A percentile compares a stretch with the other conserved stretches of the same genome.
Conservation (phyloP, 2,113 vertebrate genomes). For the Pluvialis apricaria region DNA sequence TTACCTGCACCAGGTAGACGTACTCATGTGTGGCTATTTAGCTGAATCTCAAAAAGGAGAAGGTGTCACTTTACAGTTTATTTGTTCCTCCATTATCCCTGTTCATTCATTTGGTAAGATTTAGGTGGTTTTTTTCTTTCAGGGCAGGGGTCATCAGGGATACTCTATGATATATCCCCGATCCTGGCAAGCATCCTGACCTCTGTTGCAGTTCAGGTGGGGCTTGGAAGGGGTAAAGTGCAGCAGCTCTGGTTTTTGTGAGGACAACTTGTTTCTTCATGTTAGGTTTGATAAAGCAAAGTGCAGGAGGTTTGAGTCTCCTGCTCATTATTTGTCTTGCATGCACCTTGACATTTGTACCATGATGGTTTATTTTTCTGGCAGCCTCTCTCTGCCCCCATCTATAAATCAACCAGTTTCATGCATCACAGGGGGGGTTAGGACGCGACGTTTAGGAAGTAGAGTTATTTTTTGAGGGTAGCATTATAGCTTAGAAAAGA, state of each 20-base stretch:
- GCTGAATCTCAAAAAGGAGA: neutral
- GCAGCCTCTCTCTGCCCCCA: neutral
- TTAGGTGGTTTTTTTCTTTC: neutral
- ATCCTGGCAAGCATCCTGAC: neutral
- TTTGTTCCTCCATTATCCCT: neutral
- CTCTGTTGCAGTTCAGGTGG: neutral
- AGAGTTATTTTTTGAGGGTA: neutral
- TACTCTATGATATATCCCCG: neutral
- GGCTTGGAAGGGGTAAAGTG: neutral
- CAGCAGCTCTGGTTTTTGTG: neutral
- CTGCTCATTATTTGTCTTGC: neutral
- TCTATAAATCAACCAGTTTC: fast-evolving
- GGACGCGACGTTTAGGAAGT: neutral
- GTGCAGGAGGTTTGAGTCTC: neutral
- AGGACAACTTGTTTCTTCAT: neutral
- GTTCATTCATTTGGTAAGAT: neutral
- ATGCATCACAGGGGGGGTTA: neutral
- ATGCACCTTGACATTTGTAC: neutral
- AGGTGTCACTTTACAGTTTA: neutral
- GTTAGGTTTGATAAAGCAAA: neutral
- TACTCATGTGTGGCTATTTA: fast-evolving
- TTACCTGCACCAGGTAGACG: neutral
- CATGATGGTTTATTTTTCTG: neutral
- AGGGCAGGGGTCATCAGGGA: neutral
- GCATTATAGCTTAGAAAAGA: neutral